Base-by-base conservation (phyloP, 2,797 vertebrate species). In the Microcaecilia unicolor region DNA sequence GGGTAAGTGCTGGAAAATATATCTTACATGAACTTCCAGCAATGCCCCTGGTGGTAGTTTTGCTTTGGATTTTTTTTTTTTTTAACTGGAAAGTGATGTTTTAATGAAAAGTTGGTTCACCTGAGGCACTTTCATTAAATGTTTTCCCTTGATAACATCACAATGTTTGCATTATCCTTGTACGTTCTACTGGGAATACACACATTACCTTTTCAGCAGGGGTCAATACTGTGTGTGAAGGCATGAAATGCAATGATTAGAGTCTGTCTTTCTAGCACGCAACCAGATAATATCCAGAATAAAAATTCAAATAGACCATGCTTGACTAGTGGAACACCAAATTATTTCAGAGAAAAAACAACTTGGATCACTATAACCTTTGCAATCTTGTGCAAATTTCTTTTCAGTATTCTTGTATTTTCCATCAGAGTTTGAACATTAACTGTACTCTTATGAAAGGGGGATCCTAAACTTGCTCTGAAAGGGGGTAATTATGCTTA, bases 61-160 rank as follows among this genome's bases (percentile, higher is more conserved):
- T 32, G 31, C 19, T 37, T 12, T 21, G 26, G 24, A 28, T n/a
- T n/a, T n/a, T n/a, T n/a, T 61, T 70, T 67, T n/a, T 63, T 61
- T 70, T 67, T 78, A 69, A 78, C 32, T 46, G 53, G 76, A 78
- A 76, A 76, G 75, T 69, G 69, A 60, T 16, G 50, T 76, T 83
- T 85, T 77, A 77, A 74, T 78, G n/a, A 80, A 80, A 81, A 78
- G 62, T 72, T 59, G 44, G 61, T 72, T 75, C 85, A 89, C 86
- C 85, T 87, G 80, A 85, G 88, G 85, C 86, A 76, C 74, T 90
- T 92, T 91, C 84, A 91, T 91, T 89, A 90, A 80, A 70, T 77
- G 68, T 68, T 70, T 72, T 80, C 78, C 75, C 64, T 61, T 70
- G 74, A 79, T 68, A 73, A 76, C 77, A 78, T 73, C 67, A 63